Percentiles rank a stretch among this genome's conserved stretches.
These are phyloP conservation scores for Manis pentadactyla DNA, from an alignment of 2,797 vertebrate species.

Conservation along the genomic window DNA sequence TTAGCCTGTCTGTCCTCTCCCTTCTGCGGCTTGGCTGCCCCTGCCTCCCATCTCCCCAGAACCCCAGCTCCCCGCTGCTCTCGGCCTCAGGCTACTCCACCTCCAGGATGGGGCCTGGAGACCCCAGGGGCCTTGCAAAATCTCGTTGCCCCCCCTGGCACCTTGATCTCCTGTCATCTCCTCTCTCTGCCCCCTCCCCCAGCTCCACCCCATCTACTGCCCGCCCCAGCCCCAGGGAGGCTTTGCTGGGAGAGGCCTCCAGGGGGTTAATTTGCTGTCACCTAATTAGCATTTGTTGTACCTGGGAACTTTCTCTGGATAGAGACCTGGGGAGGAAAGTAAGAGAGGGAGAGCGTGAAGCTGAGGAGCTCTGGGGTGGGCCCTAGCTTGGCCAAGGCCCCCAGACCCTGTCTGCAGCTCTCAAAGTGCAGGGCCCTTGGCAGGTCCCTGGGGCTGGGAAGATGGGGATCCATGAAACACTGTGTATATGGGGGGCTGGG, in stretches of 20 bases:
- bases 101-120: not conserved
- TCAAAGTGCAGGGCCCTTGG: not conserved
- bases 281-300: slow-evolving; percentile 85
- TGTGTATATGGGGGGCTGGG: not conserved
- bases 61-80: slow-evolving; percentile 7
- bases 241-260: slow-evolving; percentile 79
- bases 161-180: not conserved
- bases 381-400: not conserved
- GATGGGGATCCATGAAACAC: slow-evolving; percentile 15
- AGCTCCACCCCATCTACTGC: slow-evolving; percentile 8
- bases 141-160: not conserved
- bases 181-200: not conserved
- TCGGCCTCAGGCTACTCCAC: not conserved
- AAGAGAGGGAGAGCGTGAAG: not conserved
- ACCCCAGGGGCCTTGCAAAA: not conserved
- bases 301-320: slow-evolving; percentile 79
- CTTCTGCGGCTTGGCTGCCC: slow-evolving; percentile 13
- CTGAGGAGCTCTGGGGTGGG: not conserved
- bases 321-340: slow-evolving; percentile 54
- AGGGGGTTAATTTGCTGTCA: slow-evolving; percentile 83
- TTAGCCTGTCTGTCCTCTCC: slow-evolving; percentile 61
- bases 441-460: not conserved
- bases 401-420: not conserved
- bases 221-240: slow-evolving; percentile 76
- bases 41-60: not conserved